A percentile compares a stretch with the other conserved stretches of the same genome.
These are phyloP conservation scores for Mobula hypostoma DNA, from an alignment of 2,113 vertebrate species.

Conservation along the genomic window DNA sequence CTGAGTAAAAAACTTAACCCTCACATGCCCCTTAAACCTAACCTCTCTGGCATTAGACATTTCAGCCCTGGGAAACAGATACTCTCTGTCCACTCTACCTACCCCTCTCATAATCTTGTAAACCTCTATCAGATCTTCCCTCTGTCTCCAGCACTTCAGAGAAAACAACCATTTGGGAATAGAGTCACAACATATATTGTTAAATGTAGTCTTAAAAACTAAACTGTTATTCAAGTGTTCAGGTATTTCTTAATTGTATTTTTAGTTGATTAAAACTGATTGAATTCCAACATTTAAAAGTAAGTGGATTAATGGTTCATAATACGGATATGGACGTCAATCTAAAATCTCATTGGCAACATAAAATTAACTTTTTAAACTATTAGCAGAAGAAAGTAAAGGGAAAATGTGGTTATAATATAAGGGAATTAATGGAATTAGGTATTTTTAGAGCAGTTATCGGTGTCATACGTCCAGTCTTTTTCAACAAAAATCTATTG, in stretches of 20 bases:
- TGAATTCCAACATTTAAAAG: neutral
- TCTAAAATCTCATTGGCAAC: neutral
- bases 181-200: neutral
- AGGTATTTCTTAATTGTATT: neutral
- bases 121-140: too few relatives aligned
- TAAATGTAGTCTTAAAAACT: neutral
- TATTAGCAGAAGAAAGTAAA: neutral
- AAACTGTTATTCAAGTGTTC: neutral
- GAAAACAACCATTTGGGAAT: neutral
- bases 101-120: too few relatives aligned
- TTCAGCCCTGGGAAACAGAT: too few relatives aligned
- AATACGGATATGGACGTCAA: neutral
- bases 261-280: neutral
- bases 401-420: neutral
- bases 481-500: constrained; percentile 35
- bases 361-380: neutral
- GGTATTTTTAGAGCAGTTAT: neutral
- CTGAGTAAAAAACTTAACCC: too few relatives aligned
- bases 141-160: too few relatives aligned
- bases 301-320: neutral
- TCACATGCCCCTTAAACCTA: too few relatives aligned
- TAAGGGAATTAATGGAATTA: neutral
- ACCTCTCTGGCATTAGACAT: too few relatives aligned
- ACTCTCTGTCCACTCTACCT: too few relatives aligned
- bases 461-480: neutral